Conservation (phyloP, 2,797 vertebrate genomes). For the Melanotaenia parkinsoni region DNA sequence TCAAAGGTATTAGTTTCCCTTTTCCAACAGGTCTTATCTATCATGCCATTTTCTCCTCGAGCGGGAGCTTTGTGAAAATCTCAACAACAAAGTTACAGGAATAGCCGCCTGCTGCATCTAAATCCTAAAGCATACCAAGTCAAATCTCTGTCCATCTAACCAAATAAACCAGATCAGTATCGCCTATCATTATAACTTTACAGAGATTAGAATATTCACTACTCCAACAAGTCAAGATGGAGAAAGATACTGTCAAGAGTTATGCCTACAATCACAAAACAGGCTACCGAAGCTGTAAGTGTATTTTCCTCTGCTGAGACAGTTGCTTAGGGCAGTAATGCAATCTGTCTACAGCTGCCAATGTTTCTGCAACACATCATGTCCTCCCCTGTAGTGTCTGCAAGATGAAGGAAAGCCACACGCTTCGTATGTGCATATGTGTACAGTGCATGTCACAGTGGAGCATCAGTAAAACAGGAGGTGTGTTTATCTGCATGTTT, state of each 20-base stretch:
- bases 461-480: slow-evolving; percentile 4
- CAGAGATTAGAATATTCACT: slow-evolving; percentile 32
- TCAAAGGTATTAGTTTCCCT: slow-evolving; percentile 50
- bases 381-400: slow-evolving; percentile 56
- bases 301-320: slow-evolving; percentile 45
- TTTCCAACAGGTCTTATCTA: slow-evolving; percentile 55
- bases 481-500: slow-evolving; percentile 14
- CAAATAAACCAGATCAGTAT: slow-evolving; percentile 32
- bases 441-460: slow-evolving; percentile 18
- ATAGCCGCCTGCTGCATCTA: slow-evolving; percentile 28
- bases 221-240: slow-evolving; percentile 40
- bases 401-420: slow-evolving; percentile 46
- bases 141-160: slow-evolving; percentile 10
- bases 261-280: slow-evolving; percentile 51
- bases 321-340: slow-evolving; percentile 64
- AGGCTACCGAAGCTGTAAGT: slow-evolving; percentile 30
- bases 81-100: slow-evolving; percentile 33
- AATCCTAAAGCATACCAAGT: slow-evolving; percentile 27
- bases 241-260: slow-evolving; percentile 46
- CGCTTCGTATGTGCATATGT: slow-evolving; percentile 21
- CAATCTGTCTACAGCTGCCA: slow-evolving; percentile 58
- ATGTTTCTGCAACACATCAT: slow-evolving; percentile 59
- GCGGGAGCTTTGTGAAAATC: slow-evolving; percentile 49
- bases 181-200: slow-evolving; percentile 26
- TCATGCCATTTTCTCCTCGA: slow-evolving; percentile 39